A percentile compares a stretch with the other conserved stretches of the same genome.
Conservation (phyloP, 2,113 vertebrate species). For the Caloenas nicobarica region DNA sequence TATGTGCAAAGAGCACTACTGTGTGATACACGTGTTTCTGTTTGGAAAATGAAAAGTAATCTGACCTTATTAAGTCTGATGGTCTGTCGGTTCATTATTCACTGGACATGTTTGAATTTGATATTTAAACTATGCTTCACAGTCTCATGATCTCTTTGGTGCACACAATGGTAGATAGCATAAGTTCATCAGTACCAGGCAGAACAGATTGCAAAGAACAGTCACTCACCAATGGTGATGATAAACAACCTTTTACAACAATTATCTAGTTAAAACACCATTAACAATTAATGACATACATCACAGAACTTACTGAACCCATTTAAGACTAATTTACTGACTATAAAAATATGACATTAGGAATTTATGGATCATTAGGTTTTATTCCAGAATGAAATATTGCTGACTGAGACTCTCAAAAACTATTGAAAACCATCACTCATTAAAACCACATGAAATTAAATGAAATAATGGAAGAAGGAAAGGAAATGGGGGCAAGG, state of each 20-base stretch:
- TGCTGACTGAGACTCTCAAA: slow-evolving; percentile 69
- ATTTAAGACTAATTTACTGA: slow-evolving; percentile 85
- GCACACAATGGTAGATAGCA: slow-evolving; percentile 25
- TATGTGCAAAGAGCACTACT: neutral
- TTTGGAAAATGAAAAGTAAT: slow-evolving; percentile 23
- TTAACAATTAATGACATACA: slow-evolving; percentile 82
- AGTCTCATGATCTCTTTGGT: slow-evolving; percentile 22
- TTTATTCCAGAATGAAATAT: slow-evolving; percentile 80
- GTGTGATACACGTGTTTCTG: slow-evolving; percentile 12
- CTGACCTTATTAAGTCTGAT: slow-evolving; percentile 29
- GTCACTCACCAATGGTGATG: slow-evolving; percentile 59
- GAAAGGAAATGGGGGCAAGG: slow-evolving; percentile 9
- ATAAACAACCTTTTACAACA: slow-evolving; percentile 76
- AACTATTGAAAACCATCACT: slow-evolving; percentile 71
- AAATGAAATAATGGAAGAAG: slow-evolving; percentile 49
- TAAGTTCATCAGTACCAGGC: slow-evolving; percentile 3
- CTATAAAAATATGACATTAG: slow-evolving; percentile 86
- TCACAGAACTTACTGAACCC: slow-evolving; percentile 80
- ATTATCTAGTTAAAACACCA: slow-evolving; percentile 82
- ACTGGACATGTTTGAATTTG: neutral
- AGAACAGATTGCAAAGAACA: slow-evolving; percentile 60
- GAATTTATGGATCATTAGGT: slow-evolving; percentile 84
- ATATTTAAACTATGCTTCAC: slow-evolving; percentile 14
- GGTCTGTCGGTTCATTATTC: slow-evolving; percentile 8
- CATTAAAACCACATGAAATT: slow-evolving; percentile 65